Conservation (phyloP, 1,140 invertebrate genomes). For the Dendroctonus ponderosae region DNA sequence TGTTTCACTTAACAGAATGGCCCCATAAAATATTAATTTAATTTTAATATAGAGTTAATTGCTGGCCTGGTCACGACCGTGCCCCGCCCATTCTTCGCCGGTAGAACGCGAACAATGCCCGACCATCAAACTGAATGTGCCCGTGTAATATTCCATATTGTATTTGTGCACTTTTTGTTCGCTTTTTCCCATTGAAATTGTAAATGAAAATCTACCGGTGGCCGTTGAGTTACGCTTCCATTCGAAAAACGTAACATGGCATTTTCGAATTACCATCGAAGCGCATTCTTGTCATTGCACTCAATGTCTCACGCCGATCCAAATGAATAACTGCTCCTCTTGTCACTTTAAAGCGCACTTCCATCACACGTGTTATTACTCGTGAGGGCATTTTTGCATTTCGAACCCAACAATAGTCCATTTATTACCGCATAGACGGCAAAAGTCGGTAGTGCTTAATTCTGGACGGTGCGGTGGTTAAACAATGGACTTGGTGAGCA, state of each 20-base stretch:
- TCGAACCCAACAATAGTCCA: slow-evolving; percentile 23
- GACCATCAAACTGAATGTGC: not conserved
- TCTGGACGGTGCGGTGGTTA: slow-evolving; percentile 7
- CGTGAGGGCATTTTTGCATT: slow-evolving; percentile 22
- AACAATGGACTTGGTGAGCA: too few species aligned
- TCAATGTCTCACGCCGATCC: slow-evolving; percentile 24
- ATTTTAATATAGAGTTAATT: slow-evolving; percentile 35
- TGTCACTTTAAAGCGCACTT: slow-evolving; percentile 29
- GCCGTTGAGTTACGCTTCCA: too few species aligned
- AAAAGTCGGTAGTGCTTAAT: slow-evolving; percentile 23
- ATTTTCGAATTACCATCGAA: slow-evolving; percentile 18
- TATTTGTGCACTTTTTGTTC: too few species aligned
- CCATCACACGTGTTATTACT: slow-evolving; percentile 34
- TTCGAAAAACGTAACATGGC: too few species aligned
- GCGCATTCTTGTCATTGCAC: slow-evolving; percentile 15
- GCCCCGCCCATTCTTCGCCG: slow-evolving; percentile 16
- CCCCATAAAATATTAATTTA: slow-evolving; percentile 37
- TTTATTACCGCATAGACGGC: slow-evolving; percentile 23
- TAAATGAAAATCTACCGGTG: too few species aligned
- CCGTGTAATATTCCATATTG: too few species aligned
- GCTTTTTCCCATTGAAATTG: too few species aligned
- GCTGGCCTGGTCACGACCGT: slow-evolving; percentile 29
- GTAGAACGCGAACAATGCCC: slow-evolving; percentile 14
- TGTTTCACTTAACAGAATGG: slow-evolving; percentile 29
- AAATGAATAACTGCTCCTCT: slow-evolving; percentile 32